Base-by-base conservation (phyloP, 1,140 invertebrate species). In the Drosophila kepulauana region DNA sequence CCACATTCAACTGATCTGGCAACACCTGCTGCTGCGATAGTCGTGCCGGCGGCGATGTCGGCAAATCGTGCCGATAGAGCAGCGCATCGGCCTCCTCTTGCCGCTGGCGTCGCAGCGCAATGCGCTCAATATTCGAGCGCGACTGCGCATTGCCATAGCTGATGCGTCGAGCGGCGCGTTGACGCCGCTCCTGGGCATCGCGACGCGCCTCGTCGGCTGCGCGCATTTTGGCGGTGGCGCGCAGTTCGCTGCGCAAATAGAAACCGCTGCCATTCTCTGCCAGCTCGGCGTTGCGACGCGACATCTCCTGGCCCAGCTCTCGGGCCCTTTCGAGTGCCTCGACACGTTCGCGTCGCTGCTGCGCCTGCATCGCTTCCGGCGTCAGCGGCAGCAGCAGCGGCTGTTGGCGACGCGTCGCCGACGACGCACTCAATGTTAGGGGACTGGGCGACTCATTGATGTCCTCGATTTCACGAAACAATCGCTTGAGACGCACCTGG, bases 381-480 rank as follows among this genome's bases (percentile, higher is more conserved):
- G 38, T 35, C 20, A 51, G 1, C 6, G 33, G 54, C 59, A 56
- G 3, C 41, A 48, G 0, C 11, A 33, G 38, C 5, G 15, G 13
- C 16, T n/a, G 33, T n/a, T 43, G 41, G 2, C 48, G 46, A 1
- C 45, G 28, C 38, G 65, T 38, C 8, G 35, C 8, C 8, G 35
- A 7, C 35, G 35, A 3, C 35, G 35, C 35, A 38, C 3, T 38
- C 35, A 38, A 10, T 38, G 35, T 10, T 3, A 38, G 30, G 5
- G 30, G 30, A 7, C 30, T 38, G 13, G 54, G 45, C 8, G 64
- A n/a, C 15, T 79, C 85, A 38, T 88, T 91, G 1, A 91, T 88
- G 6, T 91, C 90, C 48, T 91, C 90, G 13, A 91, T 91, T 33
- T 91, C 81, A 3, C 81, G 76, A 20, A 91, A 91, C 2, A 91